Percentiles rank a stretch among this genome's conserved stretches.
These are phyloP conservation scores for Strigamia transsilvanica DNA, from an alignment of 2,888 invertebrate genomes.

Conservation along the genomic window DNA sequence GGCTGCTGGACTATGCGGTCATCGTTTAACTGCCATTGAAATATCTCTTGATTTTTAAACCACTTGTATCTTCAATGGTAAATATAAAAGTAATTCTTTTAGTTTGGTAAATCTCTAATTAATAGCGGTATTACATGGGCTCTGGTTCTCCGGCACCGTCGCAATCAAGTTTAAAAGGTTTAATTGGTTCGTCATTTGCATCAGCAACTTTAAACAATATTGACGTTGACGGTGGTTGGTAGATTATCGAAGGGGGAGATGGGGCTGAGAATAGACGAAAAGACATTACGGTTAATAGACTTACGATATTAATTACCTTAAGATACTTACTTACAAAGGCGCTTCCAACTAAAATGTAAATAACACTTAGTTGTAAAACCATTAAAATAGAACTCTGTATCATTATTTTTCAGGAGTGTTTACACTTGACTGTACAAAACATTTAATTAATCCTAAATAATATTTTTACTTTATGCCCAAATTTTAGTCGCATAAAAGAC, in stretches of 20 bases:
- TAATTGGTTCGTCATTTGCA: constrained; percentile 82
- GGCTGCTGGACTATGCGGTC: constrained; percentile 93
- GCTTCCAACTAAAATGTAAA: background rate
- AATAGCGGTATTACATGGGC: constrained; percentile 76
- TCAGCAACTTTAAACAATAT: constrained; percentile 87
- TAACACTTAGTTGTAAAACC: background rate
- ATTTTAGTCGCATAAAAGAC: background rate
- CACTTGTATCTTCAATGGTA: constrained; percentile 71
- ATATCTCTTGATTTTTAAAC: constrained; percentile 94
- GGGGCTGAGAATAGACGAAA: constrained; percentile 57
- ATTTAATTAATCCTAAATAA: too few species aligned
- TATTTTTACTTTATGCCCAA: background rate
- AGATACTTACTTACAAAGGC: constrained; percentile 2
- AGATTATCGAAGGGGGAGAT: constrained; percentile 88
- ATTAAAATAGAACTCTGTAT: background rate
- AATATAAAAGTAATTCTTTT: constrained; percentile 58
- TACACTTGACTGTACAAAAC: too few species aligned
- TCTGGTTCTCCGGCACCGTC: constrained; percentile 95
- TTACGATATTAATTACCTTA: background rate
- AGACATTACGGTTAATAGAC: background rate
- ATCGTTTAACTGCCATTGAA: constrained; percentile 93
- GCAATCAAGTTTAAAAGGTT: constrained; percentile 94
- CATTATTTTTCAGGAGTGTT: background rate
- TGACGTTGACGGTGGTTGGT: constrained; percentile 91
- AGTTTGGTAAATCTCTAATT: background rate